Evolutionary conservation across 1,140 invertebrate species (phyloP), one percentile per base, ranked within the genome.

Genomic region (Eueides isabella): DNA sequence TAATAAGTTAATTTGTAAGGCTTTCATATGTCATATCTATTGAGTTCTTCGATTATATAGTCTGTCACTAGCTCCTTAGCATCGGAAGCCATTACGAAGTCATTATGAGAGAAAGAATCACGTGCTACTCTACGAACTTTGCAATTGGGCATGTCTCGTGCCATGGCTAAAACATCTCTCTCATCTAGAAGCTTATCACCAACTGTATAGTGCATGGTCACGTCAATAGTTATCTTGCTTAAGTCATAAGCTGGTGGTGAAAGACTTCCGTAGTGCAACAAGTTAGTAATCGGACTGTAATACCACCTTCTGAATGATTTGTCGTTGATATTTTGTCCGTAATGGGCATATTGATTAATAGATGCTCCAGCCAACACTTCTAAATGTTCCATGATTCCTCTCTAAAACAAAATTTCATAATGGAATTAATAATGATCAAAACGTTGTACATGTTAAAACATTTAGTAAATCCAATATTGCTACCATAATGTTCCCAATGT

Each of bases 301-400:
- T 90, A 72, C 82, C 81, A 92, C 41, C 87, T 73, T 67, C 83
- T 78, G 72, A 92, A 92, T 2, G 61, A 4, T 71, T 74, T 85
- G 67, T 88, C 85, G 71, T 82, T 74, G 14, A 92, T 88, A 61
- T 90, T 90, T 70, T 92, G 90, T 5, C 87, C 90, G 33, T 78
- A 92, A 66, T 90, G 89, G 1, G 88, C 88, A 30, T 85, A 70
- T 77, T 92, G 90, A 62, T 91, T 92, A 1, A 91, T 23, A 1
- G 90, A 74, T 19, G 84, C 82, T 0, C 87, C 85, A 6, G 80
- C 81, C 48, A 85, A 44, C 6, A 77, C 67, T 48, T 81, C 72
- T 4, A 66, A 19, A 1, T 66, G 38, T 12, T 55, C 64, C 3
- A 72, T 41, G 19, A 72, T 14, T 1, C 14, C 35, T 31, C n/a